Evolutionary conservation across 2,888 invertebrate species (phyloP).

Genomic region (Rhagonycha lutea): DNA sequence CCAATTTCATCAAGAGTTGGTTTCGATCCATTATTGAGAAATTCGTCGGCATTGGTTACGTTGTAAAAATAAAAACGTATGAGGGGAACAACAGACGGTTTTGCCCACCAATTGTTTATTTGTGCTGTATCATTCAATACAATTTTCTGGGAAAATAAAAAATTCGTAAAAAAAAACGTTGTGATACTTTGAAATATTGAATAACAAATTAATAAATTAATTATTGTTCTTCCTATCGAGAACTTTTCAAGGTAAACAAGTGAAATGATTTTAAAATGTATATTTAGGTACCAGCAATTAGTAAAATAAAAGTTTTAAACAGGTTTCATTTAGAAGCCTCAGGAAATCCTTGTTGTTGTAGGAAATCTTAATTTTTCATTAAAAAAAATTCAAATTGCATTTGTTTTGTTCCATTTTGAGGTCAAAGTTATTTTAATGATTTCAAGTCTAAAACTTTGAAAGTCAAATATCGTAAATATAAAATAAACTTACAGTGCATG

Average conservation of each 20-base stretch:
- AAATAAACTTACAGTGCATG: no score
- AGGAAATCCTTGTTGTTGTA: neutral
- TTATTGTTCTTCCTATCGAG: no score
- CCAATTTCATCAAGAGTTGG: slow-evolving; percentile 83
- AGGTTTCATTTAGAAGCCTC: neutral
- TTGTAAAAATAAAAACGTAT: slow-evolving; percentile 85
- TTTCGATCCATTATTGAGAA: slow-evolving; percentile 83
- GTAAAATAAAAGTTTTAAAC: no score
- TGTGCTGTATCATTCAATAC: slow-evolving; percentile 76
- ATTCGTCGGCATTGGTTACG: slow-evolving; percentile 88
- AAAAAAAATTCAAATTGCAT: neutral
- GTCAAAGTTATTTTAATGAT: neutral
- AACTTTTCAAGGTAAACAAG: no score
- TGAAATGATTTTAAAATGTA: no score
- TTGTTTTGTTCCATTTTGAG: neutral
- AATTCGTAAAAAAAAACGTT: no score
- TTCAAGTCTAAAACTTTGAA: no score
- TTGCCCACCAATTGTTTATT: slow-evolving; percentile 85
- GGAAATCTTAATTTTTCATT: no score
- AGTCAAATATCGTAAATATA: no score
- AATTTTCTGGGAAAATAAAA: slow-evolving; percentile 65
- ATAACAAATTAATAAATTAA: no score
- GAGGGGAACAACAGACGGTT: slow-evolving; percentile 80
- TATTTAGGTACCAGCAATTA: no score
- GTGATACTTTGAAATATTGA: no score